These are phyloP conservation scores for Cassiopea andromeda DNA, from an alignment of 30 jellyfish, hydroid and myxozoan genomes.

Conservation along the genomic window DNA sequence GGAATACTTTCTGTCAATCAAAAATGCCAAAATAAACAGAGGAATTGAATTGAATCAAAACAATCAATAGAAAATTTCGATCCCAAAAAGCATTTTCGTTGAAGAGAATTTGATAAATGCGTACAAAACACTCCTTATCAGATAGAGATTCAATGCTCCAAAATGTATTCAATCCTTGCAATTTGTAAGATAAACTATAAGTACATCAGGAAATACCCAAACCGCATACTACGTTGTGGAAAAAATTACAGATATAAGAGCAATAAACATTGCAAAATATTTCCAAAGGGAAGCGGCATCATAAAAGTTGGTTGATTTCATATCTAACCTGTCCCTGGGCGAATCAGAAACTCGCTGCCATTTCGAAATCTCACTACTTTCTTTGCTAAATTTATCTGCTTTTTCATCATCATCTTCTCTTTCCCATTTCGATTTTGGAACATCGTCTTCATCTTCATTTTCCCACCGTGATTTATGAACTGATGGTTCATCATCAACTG, in stretches of 20 bases:
- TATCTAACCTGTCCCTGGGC: slow-evolving; percentile 36
- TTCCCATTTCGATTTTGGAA: slow-evolving; percentile 68
- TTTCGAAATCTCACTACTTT: slow-evolving; percentile 20
- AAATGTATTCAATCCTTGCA: too few relatives aligned
- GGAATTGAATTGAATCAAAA: too few relatives aligned
- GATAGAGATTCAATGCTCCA: too few relatives aligned
- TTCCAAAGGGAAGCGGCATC: too few relatives aligned
- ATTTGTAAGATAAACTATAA: too few relatives aligned
- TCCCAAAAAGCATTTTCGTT: neutral
- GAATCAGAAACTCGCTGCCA: slow-evolving; percentile 57
- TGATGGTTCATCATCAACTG: slow-evolving; percentile 61
- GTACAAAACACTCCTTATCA: neutral
- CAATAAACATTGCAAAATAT: too few relatives aligned
- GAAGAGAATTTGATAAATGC: neutral
- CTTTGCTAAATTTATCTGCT: slow-evolving; percentile 25
- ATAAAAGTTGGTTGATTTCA: too few relatives aligned
- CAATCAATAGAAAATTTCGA: neutral
- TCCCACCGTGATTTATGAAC: slow-evolving; percentile 80
- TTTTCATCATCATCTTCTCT: slow-evolving; percentile 61
- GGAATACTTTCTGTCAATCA: too few relatives aligned
- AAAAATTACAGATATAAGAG: too few relatives aligned
- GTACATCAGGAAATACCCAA: too few relatives aligned
- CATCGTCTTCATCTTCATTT: slow-evolving; percentile 50
- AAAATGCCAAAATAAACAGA: too few relatives aligned
- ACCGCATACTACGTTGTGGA: too few relatives aligned